Evolutionary conservation across 2,888 invertebrate species (phyloP), one percentile per base, ranked within the genome.

Genomic region (Lamproptera curius): DNA sequence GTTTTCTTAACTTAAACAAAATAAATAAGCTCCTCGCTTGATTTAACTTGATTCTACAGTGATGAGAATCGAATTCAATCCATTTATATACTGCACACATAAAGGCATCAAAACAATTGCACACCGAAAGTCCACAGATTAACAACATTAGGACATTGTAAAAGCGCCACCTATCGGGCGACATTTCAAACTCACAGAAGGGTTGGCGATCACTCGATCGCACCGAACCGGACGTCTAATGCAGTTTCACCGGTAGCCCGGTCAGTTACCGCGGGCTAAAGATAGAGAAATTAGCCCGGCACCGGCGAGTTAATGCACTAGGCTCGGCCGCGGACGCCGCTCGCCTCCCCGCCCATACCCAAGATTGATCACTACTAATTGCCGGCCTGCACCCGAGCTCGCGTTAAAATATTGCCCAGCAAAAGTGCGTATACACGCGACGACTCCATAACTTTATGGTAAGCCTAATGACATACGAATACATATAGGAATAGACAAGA

Each of bases 361-460:
- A 73, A 82, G 83, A 85, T 86, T 84, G 85, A 86, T 85, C 84
- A 84, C 84, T 62, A 63, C 76, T 85, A 86, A 87, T 86, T 86
- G 80, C 74, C 70, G 69, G 71, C 69, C 74, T 75, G 66, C 65
- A 62, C 63, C 55, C 63, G 67, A 66, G 60, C 54, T 58, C 54
- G 56, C 59, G 55, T 66, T 67, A 64, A 74, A 76, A 72, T 71
- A 76, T 73, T 66, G 62, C 64, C 54, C 51, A 46, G 52, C 8
- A 23, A 4, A 4, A 23, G 23, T 8, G 23, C 4, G 5, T 23
- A 6, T 6, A 8, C 8, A 6, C 23, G 8, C 23, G 23, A 6
- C 8, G 8, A 23, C 5, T 23, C 23, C 23, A 23, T 4, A 23
- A 23, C 4, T 23, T n/a, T n/a, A n/a, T n/a, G n/a, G 8, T 23